phyloP scores from a whole-genome alignment of 2,113 vertebrate genomes.

The Callospermophilus lateralis region DNA sequence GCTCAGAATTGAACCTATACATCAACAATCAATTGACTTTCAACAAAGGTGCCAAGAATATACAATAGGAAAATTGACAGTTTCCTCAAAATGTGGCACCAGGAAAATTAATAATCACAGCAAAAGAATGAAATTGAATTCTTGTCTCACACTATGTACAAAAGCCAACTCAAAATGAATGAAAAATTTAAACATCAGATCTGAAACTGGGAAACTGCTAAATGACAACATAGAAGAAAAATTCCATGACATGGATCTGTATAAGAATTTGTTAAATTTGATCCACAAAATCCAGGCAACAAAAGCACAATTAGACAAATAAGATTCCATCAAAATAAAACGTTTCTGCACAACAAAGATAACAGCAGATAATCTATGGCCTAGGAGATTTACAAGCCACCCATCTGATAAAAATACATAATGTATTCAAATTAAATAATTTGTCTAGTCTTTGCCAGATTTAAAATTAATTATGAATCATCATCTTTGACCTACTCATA shows the following conservation, averaged over 20 bases:
- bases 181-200: not conserved
- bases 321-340: not conserved
- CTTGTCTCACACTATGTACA: not conserved
- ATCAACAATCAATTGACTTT: not conserved
- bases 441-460: not conserved
- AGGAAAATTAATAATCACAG: not conserved
- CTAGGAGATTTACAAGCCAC: not conserved
- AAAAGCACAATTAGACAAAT: not conserved
- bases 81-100: not conserved
- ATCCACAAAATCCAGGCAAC: not conserved
- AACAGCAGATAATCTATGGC: not conserved
- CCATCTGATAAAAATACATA: not conserved
- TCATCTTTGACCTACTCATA: not conserved
- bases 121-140: not conserved
- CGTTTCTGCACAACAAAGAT: not conserved
- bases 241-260: not conserved
- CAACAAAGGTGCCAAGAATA: not conserved
- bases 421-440: slow-evolving; percentile 1
- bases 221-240: not conserved
- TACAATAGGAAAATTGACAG: not conserved
- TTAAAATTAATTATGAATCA: not conserved
- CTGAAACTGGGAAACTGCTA: not conserved
- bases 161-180: not conserved
- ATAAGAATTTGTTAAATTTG: not conserved
- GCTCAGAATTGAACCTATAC: not conserved